phyloP scores from a whole-genome alignment of 2,113 vertebrate species.

The Anolis carolinensis region DNA sequence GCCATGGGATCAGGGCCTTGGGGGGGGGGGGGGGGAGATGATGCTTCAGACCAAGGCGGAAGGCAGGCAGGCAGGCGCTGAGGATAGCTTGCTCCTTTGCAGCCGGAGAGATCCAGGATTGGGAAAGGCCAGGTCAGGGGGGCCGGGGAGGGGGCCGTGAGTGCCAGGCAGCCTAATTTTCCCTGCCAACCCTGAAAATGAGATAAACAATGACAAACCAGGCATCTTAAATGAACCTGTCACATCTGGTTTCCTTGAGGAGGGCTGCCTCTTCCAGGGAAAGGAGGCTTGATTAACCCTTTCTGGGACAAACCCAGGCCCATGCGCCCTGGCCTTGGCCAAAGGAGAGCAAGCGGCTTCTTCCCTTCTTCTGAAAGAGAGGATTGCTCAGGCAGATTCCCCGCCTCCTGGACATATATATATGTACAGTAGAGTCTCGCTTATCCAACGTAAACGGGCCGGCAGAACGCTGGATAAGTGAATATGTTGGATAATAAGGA shows the following conservation, averaged over 20 bases:
- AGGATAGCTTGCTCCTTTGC: slow-evolving; percentile 43
- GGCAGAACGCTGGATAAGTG: too few relatives aligned
- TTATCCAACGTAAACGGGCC: too few relatives aligned
- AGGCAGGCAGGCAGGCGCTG: too few relatives aligned
- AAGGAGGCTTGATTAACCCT: slow-evolving; percentile 71
- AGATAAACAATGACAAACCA: slow-evolving; percentile 85
- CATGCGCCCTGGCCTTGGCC: not conserved
- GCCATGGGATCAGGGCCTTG: fast-evolving
- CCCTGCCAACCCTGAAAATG: slow-evolving; percentile 84
- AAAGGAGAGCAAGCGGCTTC: too few relatives aligned
- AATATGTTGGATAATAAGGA: too few relatives aligned
- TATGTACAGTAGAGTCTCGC: too few relatives aligned
- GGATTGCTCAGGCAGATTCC: too few relatives aligned
- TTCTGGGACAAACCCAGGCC: slow-evolving; percentile 49
- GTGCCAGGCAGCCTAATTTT: slow-evolving; percentile 83
- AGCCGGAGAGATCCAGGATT: slow-evolving; percentile 16
- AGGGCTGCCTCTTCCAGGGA: slow-evolving; percentile 67
- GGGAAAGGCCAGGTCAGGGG: slow-evolving; percentile 72
- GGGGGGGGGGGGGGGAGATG: not conserved
- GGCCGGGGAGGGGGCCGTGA: slow-evolving; percentile 69
- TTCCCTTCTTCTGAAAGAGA: too few relatives aligned
- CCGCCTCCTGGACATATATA: too few relatives aligned
- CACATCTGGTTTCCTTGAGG: slow-evolving; percentile 84
- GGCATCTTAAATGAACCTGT: slow-evolving; percentile 89
- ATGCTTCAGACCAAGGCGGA: not conserved